phyloP scores from a whole-genome alignment of 2,113 vertebrate species.

The Chaenogobius annularis region DNA sequence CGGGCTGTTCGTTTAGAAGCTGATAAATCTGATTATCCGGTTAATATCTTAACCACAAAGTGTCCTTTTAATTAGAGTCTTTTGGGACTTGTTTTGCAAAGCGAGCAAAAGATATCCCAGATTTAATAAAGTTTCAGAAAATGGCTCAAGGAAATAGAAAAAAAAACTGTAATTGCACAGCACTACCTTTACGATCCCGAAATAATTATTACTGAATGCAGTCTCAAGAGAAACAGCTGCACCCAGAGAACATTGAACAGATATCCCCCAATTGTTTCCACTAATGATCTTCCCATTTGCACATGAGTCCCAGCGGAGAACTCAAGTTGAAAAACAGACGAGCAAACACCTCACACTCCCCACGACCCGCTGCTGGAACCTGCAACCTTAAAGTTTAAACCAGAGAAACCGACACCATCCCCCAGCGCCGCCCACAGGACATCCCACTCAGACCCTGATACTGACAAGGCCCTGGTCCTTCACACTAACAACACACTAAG shows the following conservation, averaged over 20 bases:
- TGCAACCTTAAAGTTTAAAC: constrained; percentile 14
- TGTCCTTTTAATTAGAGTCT: too few species aligned
- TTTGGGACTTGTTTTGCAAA: too few species aligned
- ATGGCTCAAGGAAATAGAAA: too few species aligned
- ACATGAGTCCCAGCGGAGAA: constrained; percentile 46
- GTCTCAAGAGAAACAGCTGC: neutral
- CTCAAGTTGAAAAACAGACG: constrained; percentile 45
- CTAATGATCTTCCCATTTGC: constrained; percentile 36
- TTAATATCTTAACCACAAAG: too few species aligned
- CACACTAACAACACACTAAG: constrained; percentile 45
- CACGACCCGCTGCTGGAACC: constrained; percentile 32
- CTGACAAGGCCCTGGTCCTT: constrained; percentile 42
- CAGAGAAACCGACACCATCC: constrained; percentile 50
- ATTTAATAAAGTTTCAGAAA: too few species aligned
- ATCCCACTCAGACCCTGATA: constrained; percentile 67
- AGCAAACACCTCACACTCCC: constrained; percentile 21
- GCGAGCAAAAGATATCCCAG: too few species aligned
- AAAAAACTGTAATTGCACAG: constrained; percentile 43
- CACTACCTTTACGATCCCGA: constrained; percentile 1
- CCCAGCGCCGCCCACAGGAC: constrained; percentile 31
- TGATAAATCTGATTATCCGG: too few species aligned
- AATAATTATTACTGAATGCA: neutral
- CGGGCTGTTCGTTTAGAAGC: too few species aligned
- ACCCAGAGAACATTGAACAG: constrained; percentile 17
- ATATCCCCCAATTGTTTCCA: constrained; percentile 49